A percentile compares a stretch with the other conserved stretches of the same genome.
Conservation (phyloP, 2,888 invertebrate genomes). For the Xiphydria camelus region DNA sequence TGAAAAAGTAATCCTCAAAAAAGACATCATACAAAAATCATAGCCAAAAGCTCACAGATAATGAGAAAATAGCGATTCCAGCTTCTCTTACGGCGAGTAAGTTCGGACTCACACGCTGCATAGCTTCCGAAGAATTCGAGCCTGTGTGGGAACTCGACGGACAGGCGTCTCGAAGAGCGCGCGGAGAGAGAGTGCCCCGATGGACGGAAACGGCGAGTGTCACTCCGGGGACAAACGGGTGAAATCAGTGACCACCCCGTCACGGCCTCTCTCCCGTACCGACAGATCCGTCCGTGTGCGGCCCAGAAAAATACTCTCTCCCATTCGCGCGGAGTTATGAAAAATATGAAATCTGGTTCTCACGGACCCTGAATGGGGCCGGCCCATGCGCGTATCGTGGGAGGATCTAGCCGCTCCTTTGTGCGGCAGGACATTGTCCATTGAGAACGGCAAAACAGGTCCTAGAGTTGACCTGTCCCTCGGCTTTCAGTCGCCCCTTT, state of each 20-base stretch:
- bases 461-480: slow-evolving; percentile 53
- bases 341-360: slow-evolving; percentile 59
- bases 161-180: too few species aligned
- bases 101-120: too few species aligned
- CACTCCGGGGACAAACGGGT: slow-evolving; percentile 26
- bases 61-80: too few species aligned
- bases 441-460: slow-evolving; percentile 50
- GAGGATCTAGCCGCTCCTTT: slow-evolving; percentile 59
- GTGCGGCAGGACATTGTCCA: slow-evolving; percentile 56
- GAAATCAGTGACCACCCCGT: slow-evolving; percentile 33
- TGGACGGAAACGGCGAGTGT: neutral
- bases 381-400: slow-evolving; percentile 60
- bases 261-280: slow-evolving; percentile 22
- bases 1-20: too few species aligned
- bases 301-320: slow-evolving; percentile 26
- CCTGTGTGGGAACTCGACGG: too few species aligned
- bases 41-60: too few species aligned
- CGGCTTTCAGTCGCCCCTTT: slow-evolving; percentile 31
- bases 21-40: too few species aligned
- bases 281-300: too few species aligned
- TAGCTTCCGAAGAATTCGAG: too few species aligned
- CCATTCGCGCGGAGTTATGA: slow-evolving; percentile 46
- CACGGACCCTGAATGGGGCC: slow-evolving; percentile 55
- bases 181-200: neutral
- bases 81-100: too few species aligned